These are phyloP conservation scores for Zoanthus gigantus DNA, from an alignment of 92 coral and sea anemone species.

Conservation along the genomic window DNA sequence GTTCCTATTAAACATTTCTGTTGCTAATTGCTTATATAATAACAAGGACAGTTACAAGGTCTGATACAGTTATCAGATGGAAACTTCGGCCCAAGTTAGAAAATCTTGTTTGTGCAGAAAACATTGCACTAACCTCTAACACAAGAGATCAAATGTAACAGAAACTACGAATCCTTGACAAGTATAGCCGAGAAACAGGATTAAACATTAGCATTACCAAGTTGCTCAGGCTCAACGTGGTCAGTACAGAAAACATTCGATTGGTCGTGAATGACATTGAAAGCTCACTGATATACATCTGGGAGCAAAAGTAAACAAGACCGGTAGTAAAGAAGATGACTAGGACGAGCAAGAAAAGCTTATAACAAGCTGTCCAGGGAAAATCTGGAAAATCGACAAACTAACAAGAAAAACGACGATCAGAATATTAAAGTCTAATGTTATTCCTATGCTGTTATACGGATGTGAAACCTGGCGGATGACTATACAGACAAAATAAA, in stretches of 20 bases:
- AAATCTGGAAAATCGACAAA: background rate
- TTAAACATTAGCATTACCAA: background rate
- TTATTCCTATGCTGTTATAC: background rate
- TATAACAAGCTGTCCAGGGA: background rate
- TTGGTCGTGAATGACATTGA: background rate
- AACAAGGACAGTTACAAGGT: background rate
- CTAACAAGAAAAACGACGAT: background rate
- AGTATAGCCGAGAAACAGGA: background rate
- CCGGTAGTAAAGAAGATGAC: slow-evolving; percentile 11
- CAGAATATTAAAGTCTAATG: slow-evolving; percentile 2
- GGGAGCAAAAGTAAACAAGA: background rate
- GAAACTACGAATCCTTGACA: slow-evolving; percentile 18
- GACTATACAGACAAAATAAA: background rate
- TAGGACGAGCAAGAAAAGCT: background rate
- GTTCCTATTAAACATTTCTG: background rate
- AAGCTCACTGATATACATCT: background rate
- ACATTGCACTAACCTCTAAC: background rate
- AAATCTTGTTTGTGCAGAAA: background rate
- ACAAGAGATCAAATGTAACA: background rate
- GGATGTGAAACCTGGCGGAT: background rate
- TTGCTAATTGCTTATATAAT: background rate
- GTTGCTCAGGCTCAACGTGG: background rate
- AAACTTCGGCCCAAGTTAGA: slow-evolving; percentile 11
- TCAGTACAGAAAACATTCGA: background rate
- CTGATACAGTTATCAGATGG: slow-evolving; percentile 3